Conservation (phyloP, 2,797 vertebrate species). For the Schizopygopsis malacanthus region DNA sequence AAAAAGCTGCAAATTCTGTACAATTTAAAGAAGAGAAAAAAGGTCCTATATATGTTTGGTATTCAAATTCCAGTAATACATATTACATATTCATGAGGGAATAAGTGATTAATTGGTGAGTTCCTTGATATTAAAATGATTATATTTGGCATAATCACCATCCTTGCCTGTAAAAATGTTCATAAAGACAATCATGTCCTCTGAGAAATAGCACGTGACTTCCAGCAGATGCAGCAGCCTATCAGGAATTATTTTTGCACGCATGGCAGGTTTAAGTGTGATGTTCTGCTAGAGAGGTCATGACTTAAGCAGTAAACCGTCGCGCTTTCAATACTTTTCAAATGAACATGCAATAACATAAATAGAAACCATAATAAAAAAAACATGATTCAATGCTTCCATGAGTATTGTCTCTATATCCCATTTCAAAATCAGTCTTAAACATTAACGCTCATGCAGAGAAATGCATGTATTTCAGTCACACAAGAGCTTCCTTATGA, state of each 20-base stretch:
- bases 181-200: slow-evolving; percentile 8
- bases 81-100: slow-evolving; percentile 6
- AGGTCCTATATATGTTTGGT: slow-evolving; percentile 45
- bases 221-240: slow-evolving; percentile 3
- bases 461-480: slow-evolving; percentile 20
- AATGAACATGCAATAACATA: slow-evolving; percentile 30
- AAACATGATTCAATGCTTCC: neutral
- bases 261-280: neutral
- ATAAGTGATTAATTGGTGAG: slow-evolving; percentile 29
- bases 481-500: neutral
- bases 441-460: neutral
- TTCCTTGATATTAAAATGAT: slow-evolving; percentile 15
- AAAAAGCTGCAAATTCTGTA: slow-evolving; percentile 25
- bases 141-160: slow-evolving; percentile 39
- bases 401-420: neutral
- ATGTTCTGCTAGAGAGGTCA: neutral
- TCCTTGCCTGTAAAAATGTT: neutral
- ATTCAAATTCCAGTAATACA: slow-evolving; percentile 37
- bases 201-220: neutral
- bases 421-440: neutral
- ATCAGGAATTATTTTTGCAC: neutral
- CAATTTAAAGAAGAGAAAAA: slow-evolving; percentile 38
- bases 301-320: neutral
- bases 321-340: neutral
- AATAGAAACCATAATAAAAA: neutral